These are phyloP conservation scores for Myanophis thanlyinensis DNA, from an alignment of 2,113 vertebrate genomes.

Conservation along the genomic window DNA sequence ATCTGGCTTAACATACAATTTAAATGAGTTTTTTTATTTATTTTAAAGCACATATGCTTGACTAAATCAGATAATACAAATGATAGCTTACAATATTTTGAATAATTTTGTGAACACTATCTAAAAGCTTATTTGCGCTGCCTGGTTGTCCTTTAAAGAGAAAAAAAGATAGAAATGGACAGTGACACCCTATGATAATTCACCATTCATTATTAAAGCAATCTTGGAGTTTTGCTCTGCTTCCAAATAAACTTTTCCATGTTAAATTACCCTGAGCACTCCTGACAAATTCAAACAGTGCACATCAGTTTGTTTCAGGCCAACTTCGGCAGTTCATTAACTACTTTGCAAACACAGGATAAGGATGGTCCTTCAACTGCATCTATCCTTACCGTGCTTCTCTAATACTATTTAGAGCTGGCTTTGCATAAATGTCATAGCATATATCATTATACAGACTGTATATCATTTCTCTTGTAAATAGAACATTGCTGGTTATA, in stretches of 20 bases:
- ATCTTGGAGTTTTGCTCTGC: not conserved
- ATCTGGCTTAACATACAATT: not conserved
- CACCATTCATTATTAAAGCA: not conserved
- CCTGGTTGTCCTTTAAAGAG: not conserved
- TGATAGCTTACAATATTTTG: not conserved
- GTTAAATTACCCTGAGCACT: not conserved
- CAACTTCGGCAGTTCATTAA: not conserved
- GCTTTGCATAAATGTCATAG: not conserved
- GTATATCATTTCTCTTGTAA: not conserved
- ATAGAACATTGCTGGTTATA: not conserved
- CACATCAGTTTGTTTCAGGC: not conserved
- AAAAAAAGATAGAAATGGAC: not conserved
- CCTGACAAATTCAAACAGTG: not conserved
- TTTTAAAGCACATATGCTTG: not conserved
- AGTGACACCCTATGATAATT: not conserved
- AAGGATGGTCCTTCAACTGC: not conserved
- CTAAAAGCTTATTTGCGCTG: not conserved
- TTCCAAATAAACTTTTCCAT: not conserved
- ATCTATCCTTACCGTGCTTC: not conserved
- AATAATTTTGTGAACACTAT: not conserved
- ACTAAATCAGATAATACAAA: not conserved
- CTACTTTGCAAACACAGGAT: not conserved
- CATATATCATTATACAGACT: not conserved
- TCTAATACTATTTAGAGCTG: not conserved
- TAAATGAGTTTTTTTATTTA: not conserved